Percentiles rank a stretch among this genome's conserved stretches.
Evolutionary conservation across 2,113 vertebrate genomes (phyloP).

Genomic region (Dunckerocampus dactyliophorus): DNA sequence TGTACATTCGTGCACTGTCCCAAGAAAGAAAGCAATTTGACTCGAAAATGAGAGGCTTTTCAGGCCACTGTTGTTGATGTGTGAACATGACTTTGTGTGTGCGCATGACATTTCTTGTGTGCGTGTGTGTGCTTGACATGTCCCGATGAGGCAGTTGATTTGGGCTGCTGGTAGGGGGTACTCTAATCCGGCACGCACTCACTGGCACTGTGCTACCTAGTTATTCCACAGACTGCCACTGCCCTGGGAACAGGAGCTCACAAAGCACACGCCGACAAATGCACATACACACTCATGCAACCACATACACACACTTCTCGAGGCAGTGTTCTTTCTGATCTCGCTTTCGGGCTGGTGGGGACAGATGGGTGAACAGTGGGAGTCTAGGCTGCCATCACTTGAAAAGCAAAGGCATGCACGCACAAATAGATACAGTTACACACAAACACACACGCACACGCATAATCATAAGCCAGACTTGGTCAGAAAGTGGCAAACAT

Average conservation of each 20-base stretch:
- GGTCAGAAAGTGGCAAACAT: constrained; percentile 47
- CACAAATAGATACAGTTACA: constrained; percentile 36
- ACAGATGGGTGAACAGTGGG: constrained; percentile 72
- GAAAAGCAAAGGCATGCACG: constrained; percentile 39
- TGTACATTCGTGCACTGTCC: constrained; percentile 16
- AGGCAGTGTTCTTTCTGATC: constrained; percentile 62
- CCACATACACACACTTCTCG: constrained; percentile 27
- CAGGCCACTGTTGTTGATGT: constrained; percentile 28
- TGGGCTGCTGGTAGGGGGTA: constrained; percentile 62
- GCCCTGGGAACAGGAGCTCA: constrained; percentile 53
- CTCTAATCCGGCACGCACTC: constrained; percentile 65
- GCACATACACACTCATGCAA: constrained; percentile 14
- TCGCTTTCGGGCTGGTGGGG: constrained; percentile 55
- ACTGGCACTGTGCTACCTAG: constrained; percentile 53
- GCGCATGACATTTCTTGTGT: constrained; percentile 17
- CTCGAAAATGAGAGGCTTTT: constrained; percentile 17
- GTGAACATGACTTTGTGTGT: constrained; percentile 21
- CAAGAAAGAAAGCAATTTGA: constrained; percentile 25
- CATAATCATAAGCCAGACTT: constrained; percentile 37
- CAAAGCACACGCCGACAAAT: constrained; percentile 35
- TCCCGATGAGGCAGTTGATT: constrained; percentile 58
- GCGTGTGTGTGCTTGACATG: constrained; percentile 33
- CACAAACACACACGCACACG: constrained; percentile 29
- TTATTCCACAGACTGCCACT: constrained; percentile 59
- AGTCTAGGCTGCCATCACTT: constrained; percentile 52